These are phyloP conservation scores for Lycaon pictus DNA, from an alignment of 2,113 vertebrate species.

Conservation along the genomic window DNA sequence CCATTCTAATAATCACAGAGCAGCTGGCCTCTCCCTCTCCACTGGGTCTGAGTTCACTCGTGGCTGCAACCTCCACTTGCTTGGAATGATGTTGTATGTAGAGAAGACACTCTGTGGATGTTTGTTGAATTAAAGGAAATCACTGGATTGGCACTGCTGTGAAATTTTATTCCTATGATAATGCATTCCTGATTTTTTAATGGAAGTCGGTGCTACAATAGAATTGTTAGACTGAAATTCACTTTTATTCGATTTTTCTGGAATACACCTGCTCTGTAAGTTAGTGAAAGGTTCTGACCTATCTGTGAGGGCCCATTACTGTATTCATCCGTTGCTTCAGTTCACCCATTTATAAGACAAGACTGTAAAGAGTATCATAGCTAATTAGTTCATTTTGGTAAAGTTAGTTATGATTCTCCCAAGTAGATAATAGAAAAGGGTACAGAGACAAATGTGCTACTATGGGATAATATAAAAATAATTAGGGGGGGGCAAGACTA, in stretches of 20 bases:
- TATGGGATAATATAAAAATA: not conserved
- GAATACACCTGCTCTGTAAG: not conserved
- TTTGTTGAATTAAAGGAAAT: not conserved
- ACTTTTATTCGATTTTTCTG: not conserved
- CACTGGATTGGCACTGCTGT: too few species aligned
- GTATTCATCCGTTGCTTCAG: not conserved
- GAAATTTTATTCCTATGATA: not conserved
- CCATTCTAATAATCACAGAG: not conserved
- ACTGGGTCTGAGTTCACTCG: rapidly evolving
- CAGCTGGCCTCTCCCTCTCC: too few species aligned
- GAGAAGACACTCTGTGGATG: not conserved
- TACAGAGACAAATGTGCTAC: not conserved
- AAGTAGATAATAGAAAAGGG: not conserved
- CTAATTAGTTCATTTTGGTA: not conserved
- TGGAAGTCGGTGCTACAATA: not conserved
- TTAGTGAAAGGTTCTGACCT: too few species aligned
- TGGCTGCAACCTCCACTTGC: rapidly evolving
- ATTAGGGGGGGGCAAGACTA: rapidly evolving
- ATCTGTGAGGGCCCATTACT: not conserved
- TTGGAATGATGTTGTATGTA: rapidly evolving
- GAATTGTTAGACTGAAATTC: not conserved
- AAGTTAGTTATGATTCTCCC: not conserved
- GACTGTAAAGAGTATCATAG: not conserved
- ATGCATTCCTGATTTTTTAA: not conserved
- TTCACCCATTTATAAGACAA: not conserved